phyloP scores from a whole-genome alignment of 1,140 invertebrate genomes.

The Drosophila bocqueti region DNA sequence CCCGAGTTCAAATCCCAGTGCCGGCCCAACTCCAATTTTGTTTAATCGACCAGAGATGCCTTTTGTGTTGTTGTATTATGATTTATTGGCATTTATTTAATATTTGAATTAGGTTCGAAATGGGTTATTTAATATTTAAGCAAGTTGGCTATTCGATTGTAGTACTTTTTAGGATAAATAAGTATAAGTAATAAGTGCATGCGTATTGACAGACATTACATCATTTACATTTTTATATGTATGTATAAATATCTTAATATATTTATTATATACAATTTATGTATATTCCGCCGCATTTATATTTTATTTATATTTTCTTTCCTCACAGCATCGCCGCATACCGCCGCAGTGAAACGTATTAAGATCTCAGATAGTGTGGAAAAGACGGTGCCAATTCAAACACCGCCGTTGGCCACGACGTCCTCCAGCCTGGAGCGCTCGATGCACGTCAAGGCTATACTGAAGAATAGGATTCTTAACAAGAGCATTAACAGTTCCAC shows the following conservation, averaged over 20 bases:
- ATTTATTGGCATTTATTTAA: slow-evolving; percentile 1
- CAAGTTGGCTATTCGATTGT: background rate
- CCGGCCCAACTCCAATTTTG: slow-evolving; percentile 2
- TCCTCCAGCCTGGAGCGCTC: slow-evolving; percentile 28
- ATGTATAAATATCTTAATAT: background rate
- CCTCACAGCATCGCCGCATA: slow-evolving; percentile 15
- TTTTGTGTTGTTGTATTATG: background rate
- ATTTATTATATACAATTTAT: no score
- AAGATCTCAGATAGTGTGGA: slow-evolving; percentile 30
- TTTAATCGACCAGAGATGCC: background rate
- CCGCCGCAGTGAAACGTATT: slow-evolving; percentile 9
- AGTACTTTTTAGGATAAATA: background rate
- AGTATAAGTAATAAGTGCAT: background rate
- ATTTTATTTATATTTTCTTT: background rate
- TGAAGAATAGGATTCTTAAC: slow-evolving; percentile 67
- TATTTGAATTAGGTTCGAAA: background rate
- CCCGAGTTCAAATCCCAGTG: slow-evolving; percentile 63
- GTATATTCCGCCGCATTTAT: no score
- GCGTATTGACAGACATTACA: background rate
- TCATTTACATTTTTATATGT: background rate
- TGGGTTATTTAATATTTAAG: background rate
- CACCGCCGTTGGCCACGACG: background rate
- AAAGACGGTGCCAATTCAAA: slow-evolving; percentile 19
- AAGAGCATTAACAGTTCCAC: slow-evolving; percentile 14
- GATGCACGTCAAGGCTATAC: slow-evolving; percentile 58